Percentiles rank a stretch among this genome's conserved stretches.
These are phyloP conservation scores for Hirudinaria manillensis DNA, from an alignment of 2,888 invertebrate genomes.

Conservation along the genomic window DNA sequence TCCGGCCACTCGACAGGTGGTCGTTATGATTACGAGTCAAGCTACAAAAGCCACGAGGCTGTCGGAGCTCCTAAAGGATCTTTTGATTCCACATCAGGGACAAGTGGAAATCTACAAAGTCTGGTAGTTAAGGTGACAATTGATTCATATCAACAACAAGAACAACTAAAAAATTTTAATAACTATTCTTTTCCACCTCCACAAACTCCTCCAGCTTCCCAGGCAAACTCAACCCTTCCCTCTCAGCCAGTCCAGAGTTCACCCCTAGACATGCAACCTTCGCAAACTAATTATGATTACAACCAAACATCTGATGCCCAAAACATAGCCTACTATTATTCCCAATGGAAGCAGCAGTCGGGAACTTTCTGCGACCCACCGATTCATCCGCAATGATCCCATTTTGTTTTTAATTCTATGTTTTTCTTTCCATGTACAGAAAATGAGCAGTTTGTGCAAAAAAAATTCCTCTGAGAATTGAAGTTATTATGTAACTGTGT, in stretches of 20 bases:
- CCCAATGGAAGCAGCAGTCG: constrained; percentile 3
- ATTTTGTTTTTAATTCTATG: too few species aligned
- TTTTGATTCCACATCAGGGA: too few species aligned
- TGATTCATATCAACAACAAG: constrained; percentile 9
- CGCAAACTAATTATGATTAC: constrained; percentile 1
- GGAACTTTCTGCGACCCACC: background rate
- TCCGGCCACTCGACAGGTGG: too few species aligned
- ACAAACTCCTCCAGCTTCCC: constrained; percentile 1
- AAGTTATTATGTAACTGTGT: too few species aligned
- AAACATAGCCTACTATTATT: constrained; percentile 8
- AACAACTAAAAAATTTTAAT: background rate
- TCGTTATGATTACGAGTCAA: too few species aligned
- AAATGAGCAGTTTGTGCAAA: too few species aligned
- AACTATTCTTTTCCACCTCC: constrained; percentile 12
- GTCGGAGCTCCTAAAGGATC: too few species aligned
- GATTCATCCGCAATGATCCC: background rate
- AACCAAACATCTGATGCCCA: constrained; percentile 9
- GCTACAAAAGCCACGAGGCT: too few species aligned
- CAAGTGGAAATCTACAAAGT: background rate
- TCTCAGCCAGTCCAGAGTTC: background rate
- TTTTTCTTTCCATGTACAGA: too few species aligned
- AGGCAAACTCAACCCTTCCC: constrained; percentile 2
- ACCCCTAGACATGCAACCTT: background rate
- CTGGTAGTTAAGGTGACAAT: background rate
- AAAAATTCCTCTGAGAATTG: too few species aligned